phyloP scores from a whole-genome alignment of 2,888 invertebrate species.

The Netelia virgata region DNA sequence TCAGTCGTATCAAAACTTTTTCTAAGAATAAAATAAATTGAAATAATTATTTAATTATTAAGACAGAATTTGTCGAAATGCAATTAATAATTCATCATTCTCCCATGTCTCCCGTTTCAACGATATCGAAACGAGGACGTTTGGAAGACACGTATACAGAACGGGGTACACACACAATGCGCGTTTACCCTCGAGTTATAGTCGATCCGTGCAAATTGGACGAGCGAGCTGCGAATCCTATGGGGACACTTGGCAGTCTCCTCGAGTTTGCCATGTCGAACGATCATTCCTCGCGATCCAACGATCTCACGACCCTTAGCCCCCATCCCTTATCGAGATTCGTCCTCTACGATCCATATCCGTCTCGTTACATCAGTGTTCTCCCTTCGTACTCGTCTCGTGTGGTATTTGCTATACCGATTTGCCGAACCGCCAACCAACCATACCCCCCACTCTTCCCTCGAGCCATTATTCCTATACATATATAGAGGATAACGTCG shows the following conservation, averaged over 20 bases:
- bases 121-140: too few relatives aligned
- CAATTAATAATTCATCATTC: too few relatives aligned
- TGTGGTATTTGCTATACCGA: conserved; percentile 40
- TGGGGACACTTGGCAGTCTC: not conserved
- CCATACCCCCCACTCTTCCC: too few relatives aligned
- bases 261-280: conserved; percentile 38
- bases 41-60: too few relatives aligned
- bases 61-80: too few relatives aligned
- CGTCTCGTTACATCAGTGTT: conserved; percentile 7
- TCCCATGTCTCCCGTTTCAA: too few relatives aligned
- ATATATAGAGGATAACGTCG: conserved; percentile 72
- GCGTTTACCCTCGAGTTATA: not conserved
- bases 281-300: not conserved
- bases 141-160: too few relatives aligned
- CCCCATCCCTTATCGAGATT: conserved; percentile 27
- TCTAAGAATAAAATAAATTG: too few relatives aligned
- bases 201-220: conserved; percentile 34
- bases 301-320: conserved; percentile 55
- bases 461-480: conserved; percentile 61
- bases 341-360: conserved; percentile 41
- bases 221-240: not conserved
- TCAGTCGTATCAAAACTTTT: too few relatives aligned
- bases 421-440: conserved; percentile 3
- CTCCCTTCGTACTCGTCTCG: conserved; percentile 12
- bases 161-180: too few relatives aligned